Evolutionary conservation across 2,797 vertebrate genomes (phyloP).

Genomic region (Sebastes ruberrimus): DNA sequence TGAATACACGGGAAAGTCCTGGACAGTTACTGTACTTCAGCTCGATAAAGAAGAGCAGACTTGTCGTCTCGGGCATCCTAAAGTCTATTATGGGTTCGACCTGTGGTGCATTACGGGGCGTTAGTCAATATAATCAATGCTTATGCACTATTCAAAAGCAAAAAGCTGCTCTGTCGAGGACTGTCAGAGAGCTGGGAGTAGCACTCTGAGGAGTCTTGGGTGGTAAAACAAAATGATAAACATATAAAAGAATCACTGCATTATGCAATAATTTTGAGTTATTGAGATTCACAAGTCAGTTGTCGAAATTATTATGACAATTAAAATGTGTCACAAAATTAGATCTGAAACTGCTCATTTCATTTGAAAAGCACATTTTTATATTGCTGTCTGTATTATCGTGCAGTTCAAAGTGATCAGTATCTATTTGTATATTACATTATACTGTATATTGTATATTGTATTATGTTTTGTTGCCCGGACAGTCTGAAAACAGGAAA

Average conservation of each 20-base stretch:
- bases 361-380: neutral
- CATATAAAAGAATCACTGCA: neutral
- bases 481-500: neutral
- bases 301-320: neutral
- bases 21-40: neutral
- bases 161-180: slow-evolving; percentile 2
- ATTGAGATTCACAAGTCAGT: neutral
- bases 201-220: neutral
- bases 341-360: neutral
- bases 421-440: neutral
- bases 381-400: neutral
- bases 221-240: neutral
- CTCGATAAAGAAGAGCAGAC: slow-evolving; percentile 1
- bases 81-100: slow-evolving; percentile 45
- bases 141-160: slow-evolving; percentile 44
- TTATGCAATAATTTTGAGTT: neutral
- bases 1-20: neutral
- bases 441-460: neutral
- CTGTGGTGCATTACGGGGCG: slow-evolving; percentile 25
- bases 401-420: neutral
- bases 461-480: neutral
- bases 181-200: neutral
- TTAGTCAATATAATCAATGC: slow-evolving; percentile 54
- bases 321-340: neutral
- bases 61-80: slow-evolving; percentile 9